A percentile compares a stretch with the other conserved stretches of the same genome.
phyloP scores from a whole-genome alignment of 2,113 vertebrate species.

The Speoplatyrhinus poulsoni region DNA sequence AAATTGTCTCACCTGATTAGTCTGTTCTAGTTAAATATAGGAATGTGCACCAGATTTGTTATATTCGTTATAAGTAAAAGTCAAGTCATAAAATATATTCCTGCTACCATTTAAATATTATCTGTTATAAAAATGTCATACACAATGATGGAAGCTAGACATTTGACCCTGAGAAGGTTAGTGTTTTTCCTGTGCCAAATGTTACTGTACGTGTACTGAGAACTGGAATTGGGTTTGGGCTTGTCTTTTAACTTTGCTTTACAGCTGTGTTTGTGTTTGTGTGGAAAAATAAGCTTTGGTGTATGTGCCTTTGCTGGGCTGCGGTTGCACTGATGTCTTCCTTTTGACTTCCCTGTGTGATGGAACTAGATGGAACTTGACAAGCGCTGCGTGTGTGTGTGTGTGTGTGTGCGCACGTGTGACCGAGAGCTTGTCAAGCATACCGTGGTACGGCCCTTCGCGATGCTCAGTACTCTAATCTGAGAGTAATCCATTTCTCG shows the following conservation, averaged over 20 bases:
- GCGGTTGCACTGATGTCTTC: slow-evolving; percentile 51
- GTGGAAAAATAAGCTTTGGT: neutral
- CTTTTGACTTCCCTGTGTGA: slow-evolving; percentile 56
- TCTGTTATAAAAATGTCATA: neutral
- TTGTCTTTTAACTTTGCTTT: slow-evolving; percentile 1
- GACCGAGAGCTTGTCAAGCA: slow-evolving; percentile 44
- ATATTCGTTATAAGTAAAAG: too few species aligned
- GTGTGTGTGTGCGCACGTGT: slow-evolving; percentile 25
- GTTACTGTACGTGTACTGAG: neutral
- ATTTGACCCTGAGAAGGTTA: neutral
- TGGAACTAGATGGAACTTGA: slow-evolving; percentile 53
- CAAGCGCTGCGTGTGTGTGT: slow-evolving; percentile 40
- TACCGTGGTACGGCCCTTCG: slow-evolving; percentile 48
- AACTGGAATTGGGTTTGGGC: neutral
- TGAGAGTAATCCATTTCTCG: slow-evolving; percentile 78
- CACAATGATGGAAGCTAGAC: neutral
- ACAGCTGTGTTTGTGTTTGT: neutral
- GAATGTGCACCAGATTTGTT: too few species aligned
- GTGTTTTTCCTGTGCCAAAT: slow-evolving; percentile 12
- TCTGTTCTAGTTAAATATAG: too few species aligned
- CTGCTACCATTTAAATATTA: too few species aligned
- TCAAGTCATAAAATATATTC: too few species aligned
- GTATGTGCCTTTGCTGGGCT: slow-evolving; percentile 13
- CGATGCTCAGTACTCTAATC: slow-evolving; percentile 73
- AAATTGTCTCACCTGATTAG: too few species aligned